Evolutionary conservation across 1,140 invertebrate genomes (phyloP).

Genomic region (Drosophila lacertosa): DNA sequence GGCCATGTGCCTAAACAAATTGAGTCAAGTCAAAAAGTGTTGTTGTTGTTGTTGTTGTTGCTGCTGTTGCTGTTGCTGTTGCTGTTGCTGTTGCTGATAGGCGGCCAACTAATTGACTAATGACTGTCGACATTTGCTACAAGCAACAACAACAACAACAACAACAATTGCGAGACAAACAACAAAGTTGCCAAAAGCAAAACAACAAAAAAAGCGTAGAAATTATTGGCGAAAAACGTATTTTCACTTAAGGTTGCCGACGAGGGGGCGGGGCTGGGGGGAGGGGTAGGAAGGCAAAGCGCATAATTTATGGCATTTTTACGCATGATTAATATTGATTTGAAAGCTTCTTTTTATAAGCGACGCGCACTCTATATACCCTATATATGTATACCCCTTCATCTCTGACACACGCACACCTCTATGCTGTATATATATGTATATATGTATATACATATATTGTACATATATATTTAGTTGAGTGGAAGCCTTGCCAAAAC

Average conservation of each 20-base stretch:
- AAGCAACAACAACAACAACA: slow-evolving; percentile 43
- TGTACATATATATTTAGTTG: no score
- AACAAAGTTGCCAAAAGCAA: slow-evolving; percentile 27
- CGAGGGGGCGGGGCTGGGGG: background rate
- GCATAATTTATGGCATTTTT: slow-evolving; percentile 76
- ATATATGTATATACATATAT: slow-evolving; percentile 10
- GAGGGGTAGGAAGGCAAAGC: slow-evolving; percentile 1
- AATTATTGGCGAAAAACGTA: slow-evolving; percentile 54
- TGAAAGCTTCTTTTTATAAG: slow-evolving; percentile 66
- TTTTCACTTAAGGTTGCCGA: slow-evolving; percentile 26
- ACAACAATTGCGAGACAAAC: slow-evolving; percentile 25
- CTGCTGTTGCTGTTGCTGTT: background rate
- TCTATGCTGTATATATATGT: slow-evolving; percentile 8
- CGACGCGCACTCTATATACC: slow-evolving; percentile 14
- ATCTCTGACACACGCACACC: background rate
- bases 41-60: background rate
- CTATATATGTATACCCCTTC: slow-evolving; percentile 9
- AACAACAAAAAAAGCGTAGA: slow-evolving; percentile 27
- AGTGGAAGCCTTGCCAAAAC: slow-evolving; percentile 33
- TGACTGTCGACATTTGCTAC: slow-evolving; percentile 66
- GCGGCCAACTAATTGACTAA: slow-evolving; percentile 66
- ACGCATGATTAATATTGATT: slow-evolving; percentile 83
- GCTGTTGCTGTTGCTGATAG: slow-evolving; percentile 24
- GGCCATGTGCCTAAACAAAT: slow-evolving; percentile 31
- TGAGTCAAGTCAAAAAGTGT: slow-evolving; percentile 24